Evolutionary conservation across 30 jellyfish, hydroid and myxozoan species (phyloP).

Genomic region (Euphysa ruthae): DNA sequence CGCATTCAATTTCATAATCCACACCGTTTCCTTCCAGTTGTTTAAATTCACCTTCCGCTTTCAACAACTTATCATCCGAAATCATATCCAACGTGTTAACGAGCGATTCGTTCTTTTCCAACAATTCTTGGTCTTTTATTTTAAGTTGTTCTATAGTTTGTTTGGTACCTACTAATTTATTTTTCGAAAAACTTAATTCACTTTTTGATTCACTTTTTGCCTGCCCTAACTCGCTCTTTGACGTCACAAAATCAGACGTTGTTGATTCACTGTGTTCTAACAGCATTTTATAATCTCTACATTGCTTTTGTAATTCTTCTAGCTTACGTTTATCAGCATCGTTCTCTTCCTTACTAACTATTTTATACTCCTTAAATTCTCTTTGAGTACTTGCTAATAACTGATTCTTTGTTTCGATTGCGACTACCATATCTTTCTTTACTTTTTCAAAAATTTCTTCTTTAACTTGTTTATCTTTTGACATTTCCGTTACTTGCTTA

Average conservation of each 20-base stretch:
- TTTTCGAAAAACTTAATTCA: background rate
- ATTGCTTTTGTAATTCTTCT: background rate
- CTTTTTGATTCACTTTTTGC: background rate
- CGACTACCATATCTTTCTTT: conserved; percentile 17
- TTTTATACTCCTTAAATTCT: background rate
- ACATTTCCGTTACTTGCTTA: background rate
- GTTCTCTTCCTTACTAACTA: background rate
- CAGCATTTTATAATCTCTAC: background rate
- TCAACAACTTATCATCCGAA: background rate
- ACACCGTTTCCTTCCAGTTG: conserved; percentile 44
- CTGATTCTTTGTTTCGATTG: conserved; percentile 10
- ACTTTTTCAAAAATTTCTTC: conserved; percentile 12
- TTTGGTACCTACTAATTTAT: background rate
- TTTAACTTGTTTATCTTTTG: background rate
- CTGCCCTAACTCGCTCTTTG: background rate
- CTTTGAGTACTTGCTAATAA: background rate
- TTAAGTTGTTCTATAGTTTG: background rate
- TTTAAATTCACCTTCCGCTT: background rate
- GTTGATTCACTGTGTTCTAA: conserved; percentile 16
- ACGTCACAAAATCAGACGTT: background rate
- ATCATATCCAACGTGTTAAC: background rate
- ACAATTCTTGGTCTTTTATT: background rate
- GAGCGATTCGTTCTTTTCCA: background rate
- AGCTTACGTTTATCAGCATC: background rate
- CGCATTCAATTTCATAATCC: conserved; percentile 59